Conservation (phyloP, 1,140 invertebrate genomes). For the Nomia melanderi region DNA sequence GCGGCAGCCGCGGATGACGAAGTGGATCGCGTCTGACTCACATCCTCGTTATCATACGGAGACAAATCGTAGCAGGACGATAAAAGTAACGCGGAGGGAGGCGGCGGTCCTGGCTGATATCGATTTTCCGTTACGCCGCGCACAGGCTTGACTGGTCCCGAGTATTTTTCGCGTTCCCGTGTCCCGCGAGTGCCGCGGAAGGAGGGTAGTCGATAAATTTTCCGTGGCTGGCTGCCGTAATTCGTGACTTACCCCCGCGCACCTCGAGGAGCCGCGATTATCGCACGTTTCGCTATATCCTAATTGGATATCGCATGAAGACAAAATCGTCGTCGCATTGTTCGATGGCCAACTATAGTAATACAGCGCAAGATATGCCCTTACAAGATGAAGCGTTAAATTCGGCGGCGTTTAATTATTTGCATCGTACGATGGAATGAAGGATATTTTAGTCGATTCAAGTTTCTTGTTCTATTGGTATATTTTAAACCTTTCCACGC, state of each 20-base stretch:
- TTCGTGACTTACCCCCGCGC: not conserved
- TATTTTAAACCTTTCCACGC: too few relatives aligned
- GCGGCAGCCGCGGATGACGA: slow-evolving; percentile 16
- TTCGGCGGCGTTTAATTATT: too few relatives aligned
- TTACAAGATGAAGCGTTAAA: too few relatives aligned
- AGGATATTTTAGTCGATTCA: too few relatives aligned
- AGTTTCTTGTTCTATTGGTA: too few relatives aligned
- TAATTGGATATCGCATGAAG: too few relatives aligned
- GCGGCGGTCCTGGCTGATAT: slow-evolving; percentile 23
- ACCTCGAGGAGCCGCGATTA: too few relatives aligned
- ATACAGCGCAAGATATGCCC: too few relatives aligned
- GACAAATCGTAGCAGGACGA: slow-evolving; percentile 46
- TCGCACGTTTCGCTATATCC: too few relatives aligned
- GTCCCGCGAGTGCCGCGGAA: not conserved
- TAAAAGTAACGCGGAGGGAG: slow-evolving; percentile 36
- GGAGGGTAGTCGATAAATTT: slow-evolving; percentile 18
- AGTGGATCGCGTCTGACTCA: slow-evolving; percentile 38
- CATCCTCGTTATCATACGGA: slow-evolving; percentile 44
- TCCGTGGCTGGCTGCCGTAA: not conserved
- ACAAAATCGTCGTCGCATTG: too few relatives aligned
- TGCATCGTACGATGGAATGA: too few relatives aligned
- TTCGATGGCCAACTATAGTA: too few relatives aligned
- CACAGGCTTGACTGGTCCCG: slow-evolving; percentile 42
- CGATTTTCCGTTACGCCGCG: slow-evolving; percentile 56
- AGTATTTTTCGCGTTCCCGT: slow-evolving; percentile 33